These are phyloP conservation scores for Caenorhabditis brenneri DNA, from an alignment of 1,140 invertebrate genomes.

Conservation along the genomic window DNA sequence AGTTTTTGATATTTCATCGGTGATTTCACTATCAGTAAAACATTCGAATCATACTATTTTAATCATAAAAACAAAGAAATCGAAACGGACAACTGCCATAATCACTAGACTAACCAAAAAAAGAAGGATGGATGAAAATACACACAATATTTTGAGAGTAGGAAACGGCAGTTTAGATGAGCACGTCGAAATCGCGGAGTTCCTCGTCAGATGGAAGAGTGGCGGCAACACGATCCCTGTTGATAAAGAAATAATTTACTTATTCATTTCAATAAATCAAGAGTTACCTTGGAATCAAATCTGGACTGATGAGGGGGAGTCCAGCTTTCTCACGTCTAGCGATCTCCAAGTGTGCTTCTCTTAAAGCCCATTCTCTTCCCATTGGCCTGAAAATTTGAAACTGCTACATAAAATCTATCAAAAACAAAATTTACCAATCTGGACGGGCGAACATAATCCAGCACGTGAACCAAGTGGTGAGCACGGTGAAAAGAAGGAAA, in stretches of 20 bases:
- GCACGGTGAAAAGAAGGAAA: constrained; percentile 60
- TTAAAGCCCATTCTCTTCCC: constrained; percentile 80
- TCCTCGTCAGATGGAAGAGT: constrained; percentile 87
- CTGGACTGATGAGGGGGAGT: constrained; percentile 81
- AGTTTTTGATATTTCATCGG: background rate
- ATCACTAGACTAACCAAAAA: constrained; percentile 36
- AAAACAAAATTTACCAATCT: constrained; percentile 67
- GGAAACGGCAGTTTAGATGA: constrained; percentile 80
- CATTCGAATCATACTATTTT: background rate
- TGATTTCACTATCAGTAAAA: constrained; percentile 5
- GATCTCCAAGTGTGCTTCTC: constrained; percentile 89
- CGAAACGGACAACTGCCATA: constrained; percentile 16
- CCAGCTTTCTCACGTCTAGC: constrained; percentile 83
- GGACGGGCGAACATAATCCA: constrained; percentile 57
- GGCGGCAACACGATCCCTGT: constrained; percentile 46
- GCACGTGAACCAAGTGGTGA: constrained; percentile 62
- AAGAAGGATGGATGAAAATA: constrained; percentile 34
- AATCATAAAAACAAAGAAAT: constrained; percentile 42
- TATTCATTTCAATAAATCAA: background rate
- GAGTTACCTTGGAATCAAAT: constrained; percentile 79
- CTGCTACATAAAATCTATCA: no score
- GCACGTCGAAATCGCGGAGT: constrained; percentile 84
- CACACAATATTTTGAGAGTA: background rate
- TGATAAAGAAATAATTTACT: background rate
- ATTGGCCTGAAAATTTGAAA: no score